phyloP scores from a whole-genome alignment of 2,888 invertebrate genomes.

The Neoascia interrupta region DNA sequence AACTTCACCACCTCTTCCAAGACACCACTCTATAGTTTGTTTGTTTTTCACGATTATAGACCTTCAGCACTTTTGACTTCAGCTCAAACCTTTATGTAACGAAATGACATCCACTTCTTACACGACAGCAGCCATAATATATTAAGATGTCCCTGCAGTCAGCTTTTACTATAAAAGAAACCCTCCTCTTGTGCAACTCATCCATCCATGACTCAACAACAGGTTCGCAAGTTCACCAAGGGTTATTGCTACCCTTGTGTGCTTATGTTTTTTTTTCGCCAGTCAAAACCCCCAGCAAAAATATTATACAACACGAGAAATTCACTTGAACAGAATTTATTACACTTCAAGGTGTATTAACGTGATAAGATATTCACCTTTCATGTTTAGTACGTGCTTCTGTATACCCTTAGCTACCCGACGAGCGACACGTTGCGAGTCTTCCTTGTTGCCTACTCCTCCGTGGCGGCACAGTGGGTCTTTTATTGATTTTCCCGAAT shows the following conservation, averaged over 20 bases:
- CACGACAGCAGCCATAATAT: too few relatives aligned
- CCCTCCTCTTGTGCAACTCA: not conserved
- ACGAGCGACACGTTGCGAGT: not conserved
- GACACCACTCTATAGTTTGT: too few relatives aligned
- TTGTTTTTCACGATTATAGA: too few relatives aligned
- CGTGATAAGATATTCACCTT: constrained; percentile 68
- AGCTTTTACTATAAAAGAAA: too few relatives aligned
- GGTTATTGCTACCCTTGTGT: constrained; percentile 23
- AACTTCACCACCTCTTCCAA: too few relatives aligned
- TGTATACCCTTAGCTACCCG: constrained; percentile 33
- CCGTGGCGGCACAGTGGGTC: not conserved
- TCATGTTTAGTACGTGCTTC: constrained; percentile 59
- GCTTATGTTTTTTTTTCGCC: constrained; percentile 18
- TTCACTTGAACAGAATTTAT: constrained; percentile 66
- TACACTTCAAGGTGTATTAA: constrained; percentile 68
- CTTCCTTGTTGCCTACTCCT: not conserved
- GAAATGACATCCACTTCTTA: too few relatives aligned
- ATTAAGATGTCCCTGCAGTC: too few relatives aligned
- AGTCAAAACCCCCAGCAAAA: constrained; percentile 8
- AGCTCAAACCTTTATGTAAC: too few relatives aligned
- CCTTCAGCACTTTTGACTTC: too few relatives aligned
- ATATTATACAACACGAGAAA: constrained; percentile 40
- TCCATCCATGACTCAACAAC: constrained; percentile 13
- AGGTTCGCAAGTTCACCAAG: constrained; percentile 7
- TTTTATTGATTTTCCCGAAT: constrained; percentile 51